Evolutionary conservation across 2,797 vertebrate genomes (phyloP).

Genomic region (Chaenodraco wilsoni): DNA sequence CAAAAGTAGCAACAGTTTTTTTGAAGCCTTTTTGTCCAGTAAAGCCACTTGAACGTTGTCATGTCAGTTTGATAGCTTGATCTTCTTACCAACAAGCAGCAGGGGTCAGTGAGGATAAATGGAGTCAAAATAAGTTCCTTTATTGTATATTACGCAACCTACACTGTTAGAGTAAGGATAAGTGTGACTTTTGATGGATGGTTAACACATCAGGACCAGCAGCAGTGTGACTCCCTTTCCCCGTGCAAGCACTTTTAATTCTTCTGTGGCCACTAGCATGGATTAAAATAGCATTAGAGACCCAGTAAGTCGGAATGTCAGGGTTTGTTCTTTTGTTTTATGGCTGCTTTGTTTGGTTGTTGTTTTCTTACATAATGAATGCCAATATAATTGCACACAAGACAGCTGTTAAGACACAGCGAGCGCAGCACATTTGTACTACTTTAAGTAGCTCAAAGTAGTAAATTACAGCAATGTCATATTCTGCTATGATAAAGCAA

Average conservation of each 20-base stretch:
- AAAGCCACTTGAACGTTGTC: conserved; percentile 50
- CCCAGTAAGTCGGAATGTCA: conserved; percentile 73
- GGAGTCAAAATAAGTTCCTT: conserved; percentile 55
- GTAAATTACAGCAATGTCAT: conserved; percentile 36
- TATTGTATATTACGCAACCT: conserved; percentile 53
- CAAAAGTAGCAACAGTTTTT: conserved; percentile 56
- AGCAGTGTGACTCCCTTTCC: conserved; percentile 58
- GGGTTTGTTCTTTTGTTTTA: conserved; percentile 73
- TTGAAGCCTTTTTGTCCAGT: conserved; percentile 34
- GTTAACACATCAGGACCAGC: conserved; percentile 61
- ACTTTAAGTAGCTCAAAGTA: conserved; percentile 19
- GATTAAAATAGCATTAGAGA: conserved; percentile 76
- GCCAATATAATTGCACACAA: conserved; percentile 78
- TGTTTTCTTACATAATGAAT: conserved; percentile 75
- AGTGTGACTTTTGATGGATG: conserved; percentile 60
- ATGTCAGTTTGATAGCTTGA: conserved; percentile 58
- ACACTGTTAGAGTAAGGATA: conserved; percentile 32
- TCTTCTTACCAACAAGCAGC: conserved; percentile 46
- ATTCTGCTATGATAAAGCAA: conserved; percentile 24
- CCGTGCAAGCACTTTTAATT: conserved; percentile 71
- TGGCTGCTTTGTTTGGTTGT: conserved; percentile 70
- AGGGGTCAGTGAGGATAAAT: conserved; percentile 42
- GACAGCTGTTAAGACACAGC: conserved; percentile 70
- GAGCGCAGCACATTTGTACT: conserved; percentile 57
- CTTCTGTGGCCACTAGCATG: conserved; percentile 57